Percentiles rank a stretch among this genome's conserved stretches.
Conservation (phyloP, 2,888 invertebrate species). For the Mythimna vitellina region DNA sequence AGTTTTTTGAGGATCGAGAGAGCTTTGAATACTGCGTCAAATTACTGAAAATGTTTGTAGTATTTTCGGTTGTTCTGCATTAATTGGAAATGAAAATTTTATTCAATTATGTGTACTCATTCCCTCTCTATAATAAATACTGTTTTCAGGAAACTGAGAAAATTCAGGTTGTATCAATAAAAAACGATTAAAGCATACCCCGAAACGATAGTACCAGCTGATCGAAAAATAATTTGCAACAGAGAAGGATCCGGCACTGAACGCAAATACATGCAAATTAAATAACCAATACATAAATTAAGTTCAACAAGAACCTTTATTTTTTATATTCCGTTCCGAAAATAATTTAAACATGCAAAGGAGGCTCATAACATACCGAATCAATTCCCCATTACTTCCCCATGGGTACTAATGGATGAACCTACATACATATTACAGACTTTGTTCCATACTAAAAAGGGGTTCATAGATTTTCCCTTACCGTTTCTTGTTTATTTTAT, state of each 20-base stretch:
- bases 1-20: not conserved
- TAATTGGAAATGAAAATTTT: not conserved
- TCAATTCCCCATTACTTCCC: constrained; percentile 61
- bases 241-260: constrained; percentile 8
- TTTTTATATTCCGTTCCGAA: constrained; percentile 38
- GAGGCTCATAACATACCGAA: constrained; percentile 54
- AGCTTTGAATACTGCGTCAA: not conserved
- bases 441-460: constrained; percentile 56
- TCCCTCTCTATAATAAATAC: too few species aligned
- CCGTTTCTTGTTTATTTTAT: constrained; percentile 38
- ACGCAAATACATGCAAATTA: constrained; percentile 40
- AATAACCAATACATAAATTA: constrained; percentile 49
- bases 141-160: not conserved
- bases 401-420: constrained; percentile 54
- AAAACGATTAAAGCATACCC: not conserved
- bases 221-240: not conserved
- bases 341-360: constrained; percentile 59
- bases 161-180: not conserved
- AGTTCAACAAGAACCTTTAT: constrained; percentile 25
- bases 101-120: not conserved
- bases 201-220: not conserved
- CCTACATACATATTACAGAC: constrained; percentile 50
- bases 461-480: constrained; percentile 54
- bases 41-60: not conserved
- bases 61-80: not conserved